Evolutionary conservation across 1,140 invertebrate species (phyloP).

Genomic region (Amyelois transitella): DNA sequence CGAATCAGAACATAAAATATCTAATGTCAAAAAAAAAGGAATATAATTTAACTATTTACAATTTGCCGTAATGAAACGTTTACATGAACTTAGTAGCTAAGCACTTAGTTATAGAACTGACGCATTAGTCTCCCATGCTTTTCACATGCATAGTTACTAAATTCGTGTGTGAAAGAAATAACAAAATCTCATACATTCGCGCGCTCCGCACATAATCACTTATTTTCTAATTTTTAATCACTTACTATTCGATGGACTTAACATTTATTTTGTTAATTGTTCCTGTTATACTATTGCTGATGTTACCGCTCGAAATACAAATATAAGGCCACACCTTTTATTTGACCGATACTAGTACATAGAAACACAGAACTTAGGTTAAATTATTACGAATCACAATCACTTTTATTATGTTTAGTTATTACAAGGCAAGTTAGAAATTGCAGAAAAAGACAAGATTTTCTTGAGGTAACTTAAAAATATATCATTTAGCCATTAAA

Average conservation of each 20-base stretch:
- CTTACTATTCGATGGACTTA: slow-evolving; percentile 32
- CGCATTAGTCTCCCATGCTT: not conserved
- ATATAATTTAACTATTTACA: slow-evolving; percentile 63
- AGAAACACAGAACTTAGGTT: not conserved
- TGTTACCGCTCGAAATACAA: slow-evolving; percentile 24
- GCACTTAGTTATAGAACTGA: slow-evolving; percentile 11
- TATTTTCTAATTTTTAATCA: slow-evolving; percentile 11
- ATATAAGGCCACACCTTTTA: slow-evolving; percentile 43
- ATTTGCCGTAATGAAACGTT: slow-evolving; percentile 31
- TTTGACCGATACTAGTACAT: slow-evolving; percentile 4
- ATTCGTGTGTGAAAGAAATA: not conserved
- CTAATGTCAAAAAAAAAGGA: slow-evolving; percentile 37
- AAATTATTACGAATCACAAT: slow-evolving; percentile 2
- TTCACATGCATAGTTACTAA: not conserved
- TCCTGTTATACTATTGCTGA: slow-evolving; percentile 26
- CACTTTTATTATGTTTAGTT: not conserved
- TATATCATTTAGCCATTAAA: not conserved
- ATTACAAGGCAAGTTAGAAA: not conserved
- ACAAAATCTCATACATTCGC: slow-evolving; percentile 8
- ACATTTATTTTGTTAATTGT: slow-evolving; percentile 21
- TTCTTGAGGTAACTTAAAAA: not conserved
- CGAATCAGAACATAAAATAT: slow-evolving; percentile 25
- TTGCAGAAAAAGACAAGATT: not conserved
- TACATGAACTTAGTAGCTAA: slow-evolving; percentile 43
- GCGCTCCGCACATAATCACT: not conserved